A percentile compares a stretch with the other conserved stretches of the same genome.
These are phyloP conservation scores for Ennomos quercinarius DNA, from an alignment of 2,888 invertebrate species.

Conservation along the genomic window DNA sequence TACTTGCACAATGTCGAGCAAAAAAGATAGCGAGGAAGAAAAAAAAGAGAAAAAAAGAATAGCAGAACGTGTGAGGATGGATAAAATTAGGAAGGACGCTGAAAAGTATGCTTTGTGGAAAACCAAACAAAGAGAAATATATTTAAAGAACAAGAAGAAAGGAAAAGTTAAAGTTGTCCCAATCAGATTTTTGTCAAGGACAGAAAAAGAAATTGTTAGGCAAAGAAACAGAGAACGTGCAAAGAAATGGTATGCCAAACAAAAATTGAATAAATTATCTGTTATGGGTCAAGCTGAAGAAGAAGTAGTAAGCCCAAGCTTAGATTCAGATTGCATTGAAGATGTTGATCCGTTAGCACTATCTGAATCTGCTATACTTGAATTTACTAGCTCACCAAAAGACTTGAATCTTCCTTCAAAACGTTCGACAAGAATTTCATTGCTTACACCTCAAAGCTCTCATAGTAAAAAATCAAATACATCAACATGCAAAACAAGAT, in stretches of 20 bases:
- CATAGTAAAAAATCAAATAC: too few relatives aligned
- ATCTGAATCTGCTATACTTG: too few relatives aligned
- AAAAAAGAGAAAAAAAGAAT: conserved; percentile 5
- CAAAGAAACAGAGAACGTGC: not conserved
- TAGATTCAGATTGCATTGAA: too few relatives aligned
- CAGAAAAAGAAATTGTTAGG: not conserved
- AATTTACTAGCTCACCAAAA: too few relatives aligned
- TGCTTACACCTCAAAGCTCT: too few relatives aligned
- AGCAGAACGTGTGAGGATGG: conserved; percentile 7
- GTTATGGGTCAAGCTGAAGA: not conserved
- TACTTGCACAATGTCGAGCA: not conserved
- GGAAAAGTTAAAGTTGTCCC: not conserved
- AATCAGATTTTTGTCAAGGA: not conserved
- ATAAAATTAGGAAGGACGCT: conserved; percentile 8
- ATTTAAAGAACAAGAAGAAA: not conserved
- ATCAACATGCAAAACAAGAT: too few relatives aligned
- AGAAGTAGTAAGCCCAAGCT: not conserved
- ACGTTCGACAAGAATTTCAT: too few relatives aligned
- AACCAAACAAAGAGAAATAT: conserved; percentile 1
- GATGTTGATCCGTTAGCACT: too few relatives aligned
- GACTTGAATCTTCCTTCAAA: too few relatives aligned
- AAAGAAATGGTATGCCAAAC: not conserved
- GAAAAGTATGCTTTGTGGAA: not conserved
- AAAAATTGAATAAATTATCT: not conserved
- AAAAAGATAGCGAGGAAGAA: not conserved